These are phyloP conservation scores for Bombus breviceps DNA, from an alignment of 1,140 invertebrate genomes.

Conservation along the genomic window DNA sequence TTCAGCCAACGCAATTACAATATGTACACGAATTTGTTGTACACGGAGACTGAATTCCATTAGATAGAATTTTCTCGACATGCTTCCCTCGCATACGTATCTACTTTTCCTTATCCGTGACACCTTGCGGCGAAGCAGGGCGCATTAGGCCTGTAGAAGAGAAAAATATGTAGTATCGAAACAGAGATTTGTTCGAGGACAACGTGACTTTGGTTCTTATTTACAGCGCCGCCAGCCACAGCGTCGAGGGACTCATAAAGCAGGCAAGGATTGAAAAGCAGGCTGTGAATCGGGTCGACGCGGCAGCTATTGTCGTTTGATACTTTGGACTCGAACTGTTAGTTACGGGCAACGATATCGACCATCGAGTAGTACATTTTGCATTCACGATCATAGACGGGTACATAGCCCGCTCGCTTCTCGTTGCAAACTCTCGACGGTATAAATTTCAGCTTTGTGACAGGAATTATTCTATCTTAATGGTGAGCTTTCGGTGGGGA, in stretches of 20 bases:
- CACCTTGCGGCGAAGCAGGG: neutral
- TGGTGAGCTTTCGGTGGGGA: neutral
- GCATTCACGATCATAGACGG: slow-evolving; percentile 19
- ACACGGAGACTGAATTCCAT: neutral
- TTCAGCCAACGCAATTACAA: no score
- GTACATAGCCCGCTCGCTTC: neutral
- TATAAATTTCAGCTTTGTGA: slow-evolving; percentile 37
- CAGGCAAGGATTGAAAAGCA: slow-evolving; percentile 73
- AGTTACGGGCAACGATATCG: slow-evolving; percentile 49
- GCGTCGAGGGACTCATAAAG: slow-evolving; percentile 73
- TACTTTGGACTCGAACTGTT: slow-evolving; percentile 50
- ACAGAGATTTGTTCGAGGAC: slow-evolving; percentile 38
- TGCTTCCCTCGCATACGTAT: neutral
- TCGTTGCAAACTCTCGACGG: slow-evolving; percentile 18
- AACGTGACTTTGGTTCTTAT: slow-evolving; percentile 67
- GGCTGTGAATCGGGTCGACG: slow-evolving; percentile 42
- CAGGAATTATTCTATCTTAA: slow-evolving; percentile 46
- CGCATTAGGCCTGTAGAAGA: slow-evolving; percentile 14
- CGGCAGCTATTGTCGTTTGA: slow-evolving; percentile 60
- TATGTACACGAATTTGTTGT: neutral
- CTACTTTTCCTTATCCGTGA: neutral
- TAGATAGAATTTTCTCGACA: neutral
- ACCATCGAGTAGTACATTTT: slow-evolving; percentile 50
- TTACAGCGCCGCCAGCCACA: slow-evolving; percentile 60
- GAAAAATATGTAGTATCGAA: slow-evolving; percentile 37